phyloP scores from a whole-genome alignment of 2,113 vertebrate genomes.

The Sphaerodactylus townsendi region DNA sequence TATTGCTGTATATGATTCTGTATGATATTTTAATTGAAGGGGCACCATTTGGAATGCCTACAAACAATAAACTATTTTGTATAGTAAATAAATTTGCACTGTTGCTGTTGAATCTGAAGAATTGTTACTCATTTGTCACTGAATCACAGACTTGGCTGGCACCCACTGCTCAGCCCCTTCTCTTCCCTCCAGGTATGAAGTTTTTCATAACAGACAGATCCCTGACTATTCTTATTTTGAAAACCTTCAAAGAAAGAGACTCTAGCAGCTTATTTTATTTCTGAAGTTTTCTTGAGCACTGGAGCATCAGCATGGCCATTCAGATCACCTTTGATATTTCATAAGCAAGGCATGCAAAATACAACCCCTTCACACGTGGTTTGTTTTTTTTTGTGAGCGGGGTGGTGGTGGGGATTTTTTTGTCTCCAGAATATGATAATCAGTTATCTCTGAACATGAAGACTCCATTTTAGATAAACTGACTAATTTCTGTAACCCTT shows the following conservation, averaged over 20 bases:
- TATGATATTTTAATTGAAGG: no score
- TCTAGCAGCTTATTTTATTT: not conserved
- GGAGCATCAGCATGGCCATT: not conserved
- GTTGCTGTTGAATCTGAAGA: not conserved
- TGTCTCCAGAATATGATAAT: not conserved
- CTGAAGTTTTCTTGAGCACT: not conserved
- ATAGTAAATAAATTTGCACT: no score
- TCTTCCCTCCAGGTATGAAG: not conserved
- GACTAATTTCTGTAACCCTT: not conserved
- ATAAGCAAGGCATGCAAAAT: not conserved
- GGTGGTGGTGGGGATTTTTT: not conserved
- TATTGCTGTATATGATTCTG: no score
- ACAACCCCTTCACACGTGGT: not conserved
- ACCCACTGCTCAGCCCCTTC: not conserved
- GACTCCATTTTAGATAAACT: not conserved
- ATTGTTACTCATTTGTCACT: not conserved
- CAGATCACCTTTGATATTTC: not conserved
- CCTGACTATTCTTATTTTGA: not conserved
- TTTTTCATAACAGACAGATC: not conserved
- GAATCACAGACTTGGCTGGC: not conserved
- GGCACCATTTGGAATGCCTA: no score
- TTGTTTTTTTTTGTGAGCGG: no score
- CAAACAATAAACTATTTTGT: no score
- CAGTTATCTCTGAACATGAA: not conserved
- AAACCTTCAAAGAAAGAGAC: not conserved